phyloP scores from a whole-genome alignment of 2,113 vertebrate genomes.

The Anser brachyrhynchus region DNA sequence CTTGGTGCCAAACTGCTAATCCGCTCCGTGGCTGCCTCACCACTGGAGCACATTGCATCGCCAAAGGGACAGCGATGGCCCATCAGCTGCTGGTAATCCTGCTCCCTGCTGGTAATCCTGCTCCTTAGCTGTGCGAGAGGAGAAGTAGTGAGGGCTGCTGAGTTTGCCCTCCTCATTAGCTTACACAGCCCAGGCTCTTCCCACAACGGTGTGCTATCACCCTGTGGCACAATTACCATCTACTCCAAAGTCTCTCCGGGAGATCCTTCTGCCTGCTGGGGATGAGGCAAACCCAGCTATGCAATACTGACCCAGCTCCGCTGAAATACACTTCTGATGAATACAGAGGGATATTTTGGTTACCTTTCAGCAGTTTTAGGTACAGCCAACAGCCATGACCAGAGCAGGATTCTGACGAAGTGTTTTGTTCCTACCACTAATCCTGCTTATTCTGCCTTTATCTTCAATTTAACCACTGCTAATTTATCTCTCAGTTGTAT shows the following conservation, averaged over 20 bases:
- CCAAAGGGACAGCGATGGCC: neutral
- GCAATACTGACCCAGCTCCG: neutral
- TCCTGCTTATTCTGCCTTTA: neutral
- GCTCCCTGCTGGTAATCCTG: neutral
- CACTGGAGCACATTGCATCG: neutral
- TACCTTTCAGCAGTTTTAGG: neutral
- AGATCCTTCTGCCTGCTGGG: neutral
- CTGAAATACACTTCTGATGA: neutral
- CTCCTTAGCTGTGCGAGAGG: neutral
- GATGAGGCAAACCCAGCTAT: neutral
- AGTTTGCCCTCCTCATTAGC: neutral
- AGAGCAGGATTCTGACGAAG: neutral
- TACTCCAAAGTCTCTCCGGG: neutral
- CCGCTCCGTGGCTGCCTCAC: neutral
- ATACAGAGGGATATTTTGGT: neutral
- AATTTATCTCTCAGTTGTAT: neutral
- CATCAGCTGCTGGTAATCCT: too few relatives aligned
- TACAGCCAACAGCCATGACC: neutral
- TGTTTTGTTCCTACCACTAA: neutral
- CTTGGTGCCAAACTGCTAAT: neutral
- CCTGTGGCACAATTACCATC: neutral
- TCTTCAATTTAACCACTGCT: neutral
- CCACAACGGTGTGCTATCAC: neutral
- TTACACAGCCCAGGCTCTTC: neutral
- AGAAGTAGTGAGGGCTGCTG: neutral